Evolutionary conservation across 1,140 invertebrate genomes (phyloP).

Genomic region (Cheumatopsyche charites): DNA sequence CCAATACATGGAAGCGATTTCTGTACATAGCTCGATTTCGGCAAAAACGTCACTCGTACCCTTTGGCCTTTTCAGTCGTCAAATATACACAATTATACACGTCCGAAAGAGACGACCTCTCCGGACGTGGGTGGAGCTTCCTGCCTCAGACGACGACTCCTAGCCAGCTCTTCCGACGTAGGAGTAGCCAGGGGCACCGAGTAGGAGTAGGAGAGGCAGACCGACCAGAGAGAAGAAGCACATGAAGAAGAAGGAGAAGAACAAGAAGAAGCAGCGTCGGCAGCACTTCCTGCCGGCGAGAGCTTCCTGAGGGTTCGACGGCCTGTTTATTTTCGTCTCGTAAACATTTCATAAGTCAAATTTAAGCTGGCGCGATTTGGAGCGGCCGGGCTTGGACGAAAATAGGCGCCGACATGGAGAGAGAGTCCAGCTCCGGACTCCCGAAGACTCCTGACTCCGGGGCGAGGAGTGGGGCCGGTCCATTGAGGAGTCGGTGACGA

Average conservation of each 20-base stretch:
- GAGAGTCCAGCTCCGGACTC: too few species aligned
- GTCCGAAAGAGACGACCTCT: background rate
- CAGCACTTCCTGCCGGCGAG: slow-evolving; percentile 43
- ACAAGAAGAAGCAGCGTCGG: slow-evolving; percentile 1
- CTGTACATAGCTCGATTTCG: too few species aligned
- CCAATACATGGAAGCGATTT: too few species aligned
- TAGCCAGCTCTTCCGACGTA: slow-evolving; percentile 18
- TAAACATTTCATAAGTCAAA: slow-evolving; percentile 49
- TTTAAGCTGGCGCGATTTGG: slow-evolving; percentile 46
- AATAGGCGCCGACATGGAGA: too few species aligned
- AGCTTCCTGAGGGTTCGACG: slow-evolving; percentile 49
- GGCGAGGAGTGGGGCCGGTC: background rate
- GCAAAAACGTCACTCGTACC: too few species aligned
- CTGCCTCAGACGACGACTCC: slow-evolving; percentile 2
- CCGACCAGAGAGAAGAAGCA: background rate
- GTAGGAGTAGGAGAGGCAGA: background rate
- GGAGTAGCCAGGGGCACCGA: background rate
- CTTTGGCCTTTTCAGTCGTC: background rate
- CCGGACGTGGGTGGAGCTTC: slow-evolving; percentile 19
- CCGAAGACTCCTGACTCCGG: background rate
- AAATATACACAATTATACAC: background rate
- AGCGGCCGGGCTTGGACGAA: slow-evolving; percentile 5
- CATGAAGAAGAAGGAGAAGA: background rate
- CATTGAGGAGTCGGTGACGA: too few species aligned
- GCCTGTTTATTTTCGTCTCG: slow-evolving; percentile 46